phyloP scores from a whole-genome alignment of 2,797 vertebrate genomes.

The Sternotherus odoratus region DNA sequence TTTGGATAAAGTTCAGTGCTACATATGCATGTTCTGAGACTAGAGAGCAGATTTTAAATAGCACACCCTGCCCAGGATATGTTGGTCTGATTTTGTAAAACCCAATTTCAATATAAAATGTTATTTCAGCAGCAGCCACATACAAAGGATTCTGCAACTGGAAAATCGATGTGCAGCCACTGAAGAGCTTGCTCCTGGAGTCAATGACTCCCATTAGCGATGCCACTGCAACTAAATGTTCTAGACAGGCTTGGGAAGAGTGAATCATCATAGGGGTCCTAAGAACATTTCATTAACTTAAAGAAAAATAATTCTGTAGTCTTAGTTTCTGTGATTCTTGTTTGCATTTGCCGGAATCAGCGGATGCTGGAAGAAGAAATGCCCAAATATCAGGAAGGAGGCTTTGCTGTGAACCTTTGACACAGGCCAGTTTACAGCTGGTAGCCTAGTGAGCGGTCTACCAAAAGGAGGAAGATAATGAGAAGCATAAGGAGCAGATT shows the following conservation, averaged over 20 bases:
- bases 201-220: background rate
- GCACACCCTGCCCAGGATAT: background rate
- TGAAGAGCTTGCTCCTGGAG: background rate
- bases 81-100: background rate
- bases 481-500: background rate
- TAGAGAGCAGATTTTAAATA: background rate
- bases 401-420: background rate
- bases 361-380: background rate
- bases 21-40: background rate
- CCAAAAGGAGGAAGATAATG: background rate
- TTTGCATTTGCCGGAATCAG: background rate
- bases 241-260: too few species aligned
- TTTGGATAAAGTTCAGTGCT: background rate
- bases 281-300: too few species aligned
- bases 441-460: background rate
- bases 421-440: background rate
- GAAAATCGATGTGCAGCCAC: background rate
- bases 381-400: background rate
- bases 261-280: too few species aligned
- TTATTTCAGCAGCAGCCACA: background rate
- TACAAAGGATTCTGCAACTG: background rate
- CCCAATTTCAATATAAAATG: background rate
- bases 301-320: background rate
- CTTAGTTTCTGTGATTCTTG: background rate
- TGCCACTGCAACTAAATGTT: too few species aligned